Evolutionary conservation across 2,113 vertebrate species (phyloP), one percentile per base, ranked within the genome.

Genomic region (Cariama cristata): DNA sequence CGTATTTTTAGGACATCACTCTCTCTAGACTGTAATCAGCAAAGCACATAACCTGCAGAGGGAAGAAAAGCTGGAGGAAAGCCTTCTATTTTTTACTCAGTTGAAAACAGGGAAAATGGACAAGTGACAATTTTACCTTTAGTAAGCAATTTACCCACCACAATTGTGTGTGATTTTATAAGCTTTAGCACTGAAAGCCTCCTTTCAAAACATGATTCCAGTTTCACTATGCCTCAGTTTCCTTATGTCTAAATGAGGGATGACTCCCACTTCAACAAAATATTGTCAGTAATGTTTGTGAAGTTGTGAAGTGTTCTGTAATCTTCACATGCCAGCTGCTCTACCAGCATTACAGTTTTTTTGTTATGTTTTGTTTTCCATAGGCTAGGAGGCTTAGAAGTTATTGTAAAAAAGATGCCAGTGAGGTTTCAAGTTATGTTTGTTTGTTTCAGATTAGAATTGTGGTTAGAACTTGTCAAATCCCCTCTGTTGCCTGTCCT

Each of bases 401-500:
- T 83, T 85, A 84, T 44, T 97, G 62, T 50, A 72, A 79, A 92
- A 79, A 90, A 79, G 15, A 64, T 73, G 23, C 59, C 42, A 81
- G 55, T 33, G 22, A 86, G 24, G 40, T 92, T 94, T 92, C 56
- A 84, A 81, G 84, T 75, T 86, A 76, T 52, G 77, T 76, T 90
- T 88, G 49, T 38, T 93, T 82, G 74, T 86, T 94, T 87, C 56
- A 90, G 74, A 85, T 92, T 75, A 75, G 58, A 88, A 91, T 90
- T 93, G 84, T 82, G 77, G 77, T 91, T 93, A 94, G 96, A 88
- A 32, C 59, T 89, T 14, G 7, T 95, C 88, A 91, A 94, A 97
- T 95, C 63, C 67, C 40, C 26, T 94, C 64, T 59, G n/a, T 67
- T 93, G 63, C 50, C 30, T 73, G 96, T 89, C 67, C 85, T 96